phyloP scores from a whole-genome alignment of 1,140 invertebrate species.

The Eciton burchellii region DNA sequence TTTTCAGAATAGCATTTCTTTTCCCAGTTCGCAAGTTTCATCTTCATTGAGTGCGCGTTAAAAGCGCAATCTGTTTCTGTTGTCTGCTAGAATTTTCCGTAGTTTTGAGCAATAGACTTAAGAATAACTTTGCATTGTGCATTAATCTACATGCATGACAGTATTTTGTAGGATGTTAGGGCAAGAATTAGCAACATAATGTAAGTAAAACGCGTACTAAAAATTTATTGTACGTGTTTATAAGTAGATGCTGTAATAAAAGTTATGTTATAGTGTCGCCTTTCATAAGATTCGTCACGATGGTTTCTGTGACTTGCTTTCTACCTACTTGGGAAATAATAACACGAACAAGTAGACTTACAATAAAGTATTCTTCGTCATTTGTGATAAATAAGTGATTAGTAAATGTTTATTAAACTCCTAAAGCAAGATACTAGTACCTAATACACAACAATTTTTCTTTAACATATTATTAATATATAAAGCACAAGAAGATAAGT shows the following conservation, averaged over 20 bases:
- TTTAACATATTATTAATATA: background rate
- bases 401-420: slow-evolving; percentile 39
- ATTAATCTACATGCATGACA: slow-evolving; percentile 70
- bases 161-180: slow-evolving; percentile 72
- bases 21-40: slow-evolving; percentile 59
- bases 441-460: background rate
- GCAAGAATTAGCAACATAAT: slow-evolving; percentile 50
- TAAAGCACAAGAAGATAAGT: background rate
- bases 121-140: slow-evolving; percentile 54
- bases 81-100: slow-evolving; percentile 40
- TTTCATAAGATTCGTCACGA: slow-evolving; percentile 65
- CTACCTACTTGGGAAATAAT: slow-evolving; percentile 58
- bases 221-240: slow-evolving; percentile 64
- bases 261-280: slow-evolving; percentile 68
- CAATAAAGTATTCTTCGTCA: slow-evolving; percentile 65
- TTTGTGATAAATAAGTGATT: slow-evolving; percentile 54
- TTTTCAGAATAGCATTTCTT: slow-evolving; percentile 46
- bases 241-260: slow-evolving; percentile 70
- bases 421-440: background rate
- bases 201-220: slow-evolving; percentile 66
- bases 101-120: slow-evolving; percentile 48
- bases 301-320: slow-evolving; percentile 67
- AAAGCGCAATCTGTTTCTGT: slow-evolving; percentile 28
- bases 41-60: background rate
- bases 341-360: slow-evolving; percentile 58